Percentiles rank a stretch among this genome's conserved stretches.
Conservation (phyloP, 1,140 invertebrate genomes). For the Tigriopus japonicus region DNA sequence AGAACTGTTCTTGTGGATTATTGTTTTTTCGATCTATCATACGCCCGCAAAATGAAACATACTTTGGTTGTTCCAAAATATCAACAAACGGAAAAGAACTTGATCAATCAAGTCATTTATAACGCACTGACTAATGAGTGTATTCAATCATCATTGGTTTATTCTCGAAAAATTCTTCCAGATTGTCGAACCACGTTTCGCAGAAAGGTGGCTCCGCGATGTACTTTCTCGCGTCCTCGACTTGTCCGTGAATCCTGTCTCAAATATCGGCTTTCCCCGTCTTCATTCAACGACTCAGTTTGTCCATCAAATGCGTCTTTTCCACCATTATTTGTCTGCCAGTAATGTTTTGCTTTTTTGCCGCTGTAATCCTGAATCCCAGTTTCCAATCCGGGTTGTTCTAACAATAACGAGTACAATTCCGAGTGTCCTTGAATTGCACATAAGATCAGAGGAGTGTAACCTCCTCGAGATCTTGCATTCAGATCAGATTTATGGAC, state of each 20-base stretch:
- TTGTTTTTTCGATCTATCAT: not conserved
- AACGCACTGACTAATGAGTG: too few relatives aligned
- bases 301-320: too few relatives aligned
- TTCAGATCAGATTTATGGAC: not conserved
- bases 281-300: not conserved
- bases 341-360: not conserved
- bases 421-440: not conserved
- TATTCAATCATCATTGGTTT: too few relatives aligned
- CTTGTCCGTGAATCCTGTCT: too few relatives aligned
- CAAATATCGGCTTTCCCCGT: not conserved
- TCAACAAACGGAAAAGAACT: too few relatives aligned
- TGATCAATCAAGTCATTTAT: too few relatives aligned
- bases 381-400: not conserved
- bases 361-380: not conserved
- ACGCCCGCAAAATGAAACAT: too few relatives aligned
- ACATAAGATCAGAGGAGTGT: not conserved
- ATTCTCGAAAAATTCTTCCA: not conserved
- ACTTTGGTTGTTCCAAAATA: too few relatives aligned
- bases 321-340: not conserved
- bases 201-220: not conserved
- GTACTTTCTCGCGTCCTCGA: not conserved
- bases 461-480: not conserved
- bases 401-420: not conserved
- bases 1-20: not conserved
- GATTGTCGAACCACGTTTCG: not conserved